Evolutionary conservation across 2,888 invertebrate species (phyloP), one percentile per base, ranked within the genome.

Genomic region (Cephus pygmeus): DNA sequence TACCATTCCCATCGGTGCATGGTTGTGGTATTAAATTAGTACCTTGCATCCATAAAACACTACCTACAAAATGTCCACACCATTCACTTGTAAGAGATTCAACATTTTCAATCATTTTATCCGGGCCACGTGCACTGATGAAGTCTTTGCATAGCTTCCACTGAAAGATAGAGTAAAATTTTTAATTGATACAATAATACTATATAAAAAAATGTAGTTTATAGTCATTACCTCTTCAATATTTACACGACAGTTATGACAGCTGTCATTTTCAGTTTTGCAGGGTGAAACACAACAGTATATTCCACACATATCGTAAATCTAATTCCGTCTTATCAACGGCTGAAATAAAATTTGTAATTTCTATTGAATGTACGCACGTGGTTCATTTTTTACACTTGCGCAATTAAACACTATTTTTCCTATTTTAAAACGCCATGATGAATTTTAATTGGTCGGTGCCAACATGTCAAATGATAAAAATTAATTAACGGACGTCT

Each of bases 31-130:
- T 93, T 3, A 95, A 87, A 31, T 90, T 78, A 1, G 83, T 80
- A 4, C 98, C 98, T 92, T 98, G 97, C 91, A 97, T 95, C 96
- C 98, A 98, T 75, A 98, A 92, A 11, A 98, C 96, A 88, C 92
- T 92, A 23, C 92, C 91, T 90, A 92, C 85, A 84, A 92, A 86
- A 85, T 87, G 75, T 80, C 89, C 92, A 73, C 82, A 88, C 88
- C 86, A 91, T 71, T 76, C 79, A 79, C 84, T 88, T 78, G 73
- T 77, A 12, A 90, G 77, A 69, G 71, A 73, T 78, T 87, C 81
- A 31, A 75, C 75, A 73, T 79, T 80, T 73, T 88, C 85, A 3
- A 76, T 76, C 3, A 83, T 76, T 56, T 75, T 74, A 87, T 95
- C 93, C 1, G 95, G 95, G 0, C 95, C 95, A 88, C 95, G 92